A percentile compares a stretch with the other conserved stretches of the same genome.
These are phyloP conservation scores for Oscheius sp. DNA, from an alignment of 2,888 invertebrate species.

Conservation along the genomic window DNA sequence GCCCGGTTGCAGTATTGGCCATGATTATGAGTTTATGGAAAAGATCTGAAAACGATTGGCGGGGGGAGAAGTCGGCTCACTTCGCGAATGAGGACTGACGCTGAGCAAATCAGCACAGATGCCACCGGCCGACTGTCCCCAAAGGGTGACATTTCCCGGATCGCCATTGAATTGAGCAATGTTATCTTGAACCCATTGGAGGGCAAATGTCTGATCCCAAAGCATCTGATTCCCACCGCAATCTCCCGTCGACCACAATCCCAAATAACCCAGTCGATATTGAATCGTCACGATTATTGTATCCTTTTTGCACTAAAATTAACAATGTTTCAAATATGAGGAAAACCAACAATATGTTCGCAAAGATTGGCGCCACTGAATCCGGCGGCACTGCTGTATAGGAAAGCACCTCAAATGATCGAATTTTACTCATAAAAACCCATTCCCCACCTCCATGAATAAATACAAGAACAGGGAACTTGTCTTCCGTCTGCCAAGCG, in stretches of 20 bases:
- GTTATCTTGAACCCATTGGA: constrained; percentile 53
- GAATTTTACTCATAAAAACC: neutral
- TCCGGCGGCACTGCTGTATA: constrained; percentile 45
- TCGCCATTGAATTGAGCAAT: constrained; percentile 46
- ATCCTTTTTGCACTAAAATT: constrained; percentile 45
- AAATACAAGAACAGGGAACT: constrained; percentile 54
- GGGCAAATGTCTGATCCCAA: constrained; percentile 56
- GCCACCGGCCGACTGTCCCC: constrained; percentile 59
- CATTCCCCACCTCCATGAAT: constrained; percentile 47
- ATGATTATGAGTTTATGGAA: constrained; percentile 35
- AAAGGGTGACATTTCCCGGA: constrained; percentile 51
- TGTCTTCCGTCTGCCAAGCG: constrained; percentile 44
- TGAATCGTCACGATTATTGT: constrained; percentile 60
- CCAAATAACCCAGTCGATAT: constrained; percentile 57
- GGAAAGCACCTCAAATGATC: constrained; percentile 42
- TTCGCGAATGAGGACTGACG: constrained; percentile 52
- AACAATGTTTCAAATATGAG: neutral
- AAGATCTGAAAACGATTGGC: neutral
- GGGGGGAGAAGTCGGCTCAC: constrained; percentile 29
- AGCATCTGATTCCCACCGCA: constrained; percentile 53
- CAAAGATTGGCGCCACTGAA: constrained; percentile 54
- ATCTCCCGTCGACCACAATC: constrained; percentile 60
- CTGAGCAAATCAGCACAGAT: constrained; percentile 52
- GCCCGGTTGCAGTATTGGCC: constrained; percentile 33
- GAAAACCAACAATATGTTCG: constrained; percentile 41